Evolutionary conservation across 2,113 vertebrate genomes (phyloP).

Genomic region (Puffinus mauretanicus): DNA sequence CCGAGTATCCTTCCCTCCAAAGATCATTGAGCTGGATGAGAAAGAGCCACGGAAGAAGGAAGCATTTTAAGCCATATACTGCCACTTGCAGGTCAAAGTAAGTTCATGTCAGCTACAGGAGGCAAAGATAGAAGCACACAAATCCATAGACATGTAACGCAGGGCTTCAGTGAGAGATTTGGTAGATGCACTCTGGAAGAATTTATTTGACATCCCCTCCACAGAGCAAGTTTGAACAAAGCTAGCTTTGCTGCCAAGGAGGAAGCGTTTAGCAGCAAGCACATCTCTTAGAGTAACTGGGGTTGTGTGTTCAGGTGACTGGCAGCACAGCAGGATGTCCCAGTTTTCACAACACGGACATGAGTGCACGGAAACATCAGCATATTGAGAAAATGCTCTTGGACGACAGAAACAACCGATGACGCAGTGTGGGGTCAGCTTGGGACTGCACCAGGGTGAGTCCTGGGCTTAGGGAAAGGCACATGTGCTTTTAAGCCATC

Average conservation of each 20-base stretch:
- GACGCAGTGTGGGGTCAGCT: background rate
- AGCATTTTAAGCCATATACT: slow-evolving; percentile 56
- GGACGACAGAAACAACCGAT: background rate
- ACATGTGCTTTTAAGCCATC: fast-evolving
- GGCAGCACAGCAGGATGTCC: background rate
- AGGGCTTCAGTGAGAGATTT: background rate
- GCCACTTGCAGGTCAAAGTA: slow-evolving; percentile 64
- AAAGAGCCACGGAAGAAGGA: background rate
- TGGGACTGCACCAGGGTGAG: background rate
- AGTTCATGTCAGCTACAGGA: background rate
- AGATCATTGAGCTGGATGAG: background rate
- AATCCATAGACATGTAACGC: fast-evolving
- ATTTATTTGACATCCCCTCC: background rate
- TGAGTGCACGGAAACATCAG: background rate
- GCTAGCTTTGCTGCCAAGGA: background rate
- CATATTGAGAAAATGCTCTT: background rate
- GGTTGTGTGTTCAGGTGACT: fast-evolving
- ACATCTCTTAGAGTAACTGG: too few species aligned
- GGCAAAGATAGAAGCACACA: background rate
- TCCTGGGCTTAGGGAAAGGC: background rate
- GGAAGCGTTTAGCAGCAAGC: background rate
- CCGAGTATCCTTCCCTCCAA: background rate
- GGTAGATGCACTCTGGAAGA: background rate
- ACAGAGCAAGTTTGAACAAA: background rate
- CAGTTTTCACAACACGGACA: fast-evolving